Percentiles rank a stretch among this genome's conserved stretches.
These are phyloP conservation scores for Vulpes vulpes DNA, from an alignment of 2,113 vertebrate species.

Conservation along the genomic window DNA sequence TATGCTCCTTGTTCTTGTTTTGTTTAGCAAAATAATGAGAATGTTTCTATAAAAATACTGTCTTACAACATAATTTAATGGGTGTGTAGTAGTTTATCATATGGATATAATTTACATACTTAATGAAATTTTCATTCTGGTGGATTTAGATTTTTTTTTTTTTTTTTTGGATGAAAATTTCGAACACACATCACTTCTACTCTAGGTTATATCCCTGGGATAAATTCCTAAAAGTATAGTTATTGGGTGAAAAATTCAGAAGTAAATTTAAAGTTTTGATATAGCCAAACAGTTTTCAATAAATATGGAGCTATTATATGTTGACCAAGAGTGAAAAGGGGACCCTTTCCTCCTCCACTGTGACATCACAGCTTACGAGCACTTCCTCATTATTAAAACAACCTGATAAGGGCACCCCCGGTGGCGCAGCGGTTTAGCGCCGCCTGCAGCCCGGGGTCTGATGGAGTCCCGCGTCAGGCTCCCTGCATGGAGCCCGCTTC, in stretches of 20 bases:
- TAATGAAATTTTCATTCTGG: background rate
- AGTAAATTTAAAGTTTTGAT: conserved; percentile 3
- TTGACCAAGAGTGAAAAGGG: background rate
- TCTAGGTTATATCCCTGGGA: background rate
- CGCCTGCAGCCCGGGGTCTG: too few relatives aligned
- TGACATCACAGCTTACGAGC: background rate
- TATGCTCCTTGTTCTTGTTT: background rate
- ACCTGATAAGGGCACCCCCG: background rate
- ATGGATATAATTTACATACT: background rate
- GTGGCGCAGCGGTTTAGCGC: too few relatives aligned
- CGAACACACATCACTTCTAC: background rate
- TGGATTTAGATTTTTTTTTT: background rate
- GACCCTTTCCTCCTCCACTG: background rate
- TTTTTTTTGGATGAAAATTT: background rate
- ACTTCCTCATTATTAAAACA: background rate
- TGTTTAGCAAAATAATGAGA: background rate
- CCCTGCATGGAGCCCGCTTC: too few relatives aligned
- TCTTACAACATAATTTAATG: background rate
- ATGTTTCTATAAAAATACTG: background rate
- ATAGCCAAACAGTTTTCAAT: background rate
- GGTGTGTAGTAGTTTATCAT: background rate
- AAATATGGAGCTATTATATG: background rate
- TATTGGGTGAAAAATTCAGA: background rate
- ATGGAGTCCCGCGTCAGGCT: too few relatives aligned
- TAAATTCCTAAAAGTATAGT: background rate